These are phyloP conservation scores for Chrysolina haemoptera DNA, from an alignment of 2,888 invertebrate species.

Conservation along the genomic window DNA sequence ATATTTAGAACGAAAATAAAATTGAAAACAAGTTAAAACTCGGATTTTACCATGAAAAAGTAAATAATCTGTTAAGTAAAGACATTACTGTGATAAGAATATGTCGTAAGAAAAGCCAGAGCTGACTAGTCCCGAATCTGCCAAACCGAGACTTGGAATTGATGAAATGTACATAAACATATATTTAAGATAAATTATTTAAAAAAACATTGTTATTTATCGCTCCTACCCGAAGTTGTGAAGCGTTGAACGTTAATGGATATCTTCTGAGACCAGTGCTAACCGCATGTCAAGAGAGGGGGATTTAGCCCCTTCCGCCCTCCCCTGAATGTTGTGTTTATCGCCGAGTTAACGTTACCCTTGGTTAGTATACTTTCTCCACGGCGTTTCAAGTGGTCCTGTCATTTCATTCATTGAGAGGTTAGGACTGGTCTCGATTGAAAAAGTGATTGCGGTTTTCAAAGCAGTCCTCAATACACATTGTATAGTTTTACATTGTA, in stretches of 20 bases:
- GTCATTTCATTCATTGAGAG: constrained; percentile 43
- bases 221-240: constrained; percentile 46
- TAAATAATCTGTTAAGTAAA: constrained; percentile 5
- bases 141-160: constrained; percentile 27
- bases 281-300: constrained; percentile 57
- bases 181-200: constrained; percentile 43
- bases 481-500: constrained; percentile 63
- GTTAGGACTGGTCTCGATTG: constrained; percentile 67
- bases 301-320: constrained; percentile 63
- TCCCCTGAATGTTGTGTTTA: constrained; percentile 63
- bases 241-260: constrained; percentile 37
- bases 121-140: constrained; percentile 9
- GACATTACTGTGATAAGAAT: constrained; percentile 12
- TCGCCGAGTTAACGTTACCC: constrained; percentile 45
- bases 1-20: neutral
- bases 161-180: constrained; percentile 39
- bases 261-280: constrained; percentile 59
- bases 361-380: constrained; percentile 50
- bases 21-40: neutral
- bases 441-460: constrained; percentile 57
- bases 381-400: constrained; percentile 51
- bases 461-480: constrained; percentile 53
- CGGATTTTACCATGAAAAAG: constrained; percentile 8
- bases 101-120: neutral
- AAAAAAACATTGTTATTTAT: constrained; percentile 53